Base-by-base conservation (phyloP, 2,797 vertebrate genomes). In the Pelodytes ibericus region DNA sequence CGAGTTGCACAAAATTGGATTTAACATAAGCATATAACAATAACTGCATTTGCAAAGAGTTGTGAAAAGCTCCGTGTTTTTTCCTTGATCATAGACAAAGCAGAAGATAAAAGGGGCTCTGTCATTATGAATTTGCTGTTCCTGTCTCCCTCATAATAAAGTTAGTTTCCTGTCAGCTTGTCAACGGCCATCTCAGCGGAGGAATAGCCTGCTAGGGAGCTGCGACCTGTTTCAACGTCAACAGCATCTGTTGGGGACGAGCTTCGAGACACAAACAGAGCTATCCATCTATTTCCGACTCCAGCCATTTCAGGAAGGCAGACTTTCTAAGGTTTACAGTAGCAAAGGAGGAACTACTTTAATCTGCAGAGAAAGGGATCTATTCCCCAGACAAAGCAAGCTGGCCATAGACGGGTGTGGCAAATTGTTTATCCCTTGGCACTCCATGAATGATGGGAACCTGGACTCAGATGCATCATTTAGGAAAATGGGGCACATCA, bases 381-480 rank as follows among this genome's bases (percentile, higher is more conserved):
- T 18, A 83, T 68, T 79, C 67, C 85, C 86, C 87, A 86, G 82
- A 51, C 64, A 88, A 88, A 82, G 88, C 88, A 84, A 89, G 89
- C 88, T 87, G 83, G 81, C 88, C 80, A 26, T 2, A 82, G 82
- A 84, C 33, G 74, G 78, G 87, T 84, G 88, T 85, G 84, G 88
- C 87, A 82, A 85, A 86, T 88, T 92, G 92, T 93, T 92, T 92
- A 91, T 89, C 79, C 87, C 85, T 86, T 90, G 90, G 91, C 90
- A 90, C 86, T 89, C 88, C 88, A 89, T 89, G 89, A 88, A 87
- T 88, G 86, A 84, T 88, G 86, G 86, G 90, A 90, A 91, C 88
- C 87, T 86, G 83, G 75, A 88, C 85, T 88, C 80, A 83, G 85
- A 86, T 88, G 81, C 83, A 77, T 82, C 75, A 79, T 66, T 67